Percentiles rank a stretch among this genome's conserved stretches.
phyloP scores from a whole-genome alignment of 2,888 invertebrate genomes.

The Diogma glabrata region DNA sequence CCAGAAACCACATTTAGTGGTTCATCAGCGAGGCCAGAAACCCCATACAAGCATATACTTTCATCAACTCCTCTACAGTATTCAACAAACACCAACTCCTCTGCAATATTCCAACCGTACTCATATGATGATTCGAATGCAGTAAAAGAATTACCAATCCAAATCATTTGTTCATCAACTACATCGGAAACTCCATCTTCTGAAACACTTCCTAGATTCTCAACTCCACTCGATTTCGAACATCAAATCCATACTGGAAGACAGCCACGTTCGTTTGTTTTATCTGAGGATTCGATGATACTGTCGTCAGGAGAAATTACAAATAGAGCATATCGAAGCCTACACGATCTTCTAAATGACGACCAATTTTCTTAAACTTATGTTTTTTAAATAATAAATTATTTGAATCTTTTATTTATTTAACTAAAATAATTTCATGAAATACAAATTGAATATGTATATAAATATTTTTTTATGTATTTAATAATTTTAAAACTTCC shows the following conservation, averaged over 20 bases:
- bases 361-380: neutral
- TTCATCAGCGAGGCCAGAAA: neutral
- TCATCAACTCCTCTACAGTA: too few species aligned
- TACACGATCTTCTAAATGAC: neutral
- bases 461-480: neutral
- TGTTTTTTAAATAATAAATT: constrained; percentile 2
- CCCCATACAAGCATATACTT: too few species aligned
- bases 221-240: neutral
- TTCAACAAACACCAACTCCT: too few species aligned
- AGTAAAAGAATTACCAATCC: neutral
- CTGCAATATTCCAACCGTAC: neutral
- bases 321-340: neutral
- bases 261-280: neutral
- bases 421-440: constrained; percentile 1
- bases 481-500: neutral
- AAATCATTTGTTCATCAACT: neutral
- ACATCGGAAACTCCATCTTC: neutral
- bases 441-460: neutral
- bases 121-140: neutral
- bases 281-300: constrained; percentile 1
- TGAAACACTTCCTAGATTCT: neutral
- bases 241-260: neutral
- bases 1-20: neutral
- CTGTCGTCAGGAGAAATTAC: neutral
- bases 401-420: neutral